phyloP scores from a whole-genome alignment of 35 echinoderm and acorn worm genomes.

The Heliocidaris tuberculata region DNA sequence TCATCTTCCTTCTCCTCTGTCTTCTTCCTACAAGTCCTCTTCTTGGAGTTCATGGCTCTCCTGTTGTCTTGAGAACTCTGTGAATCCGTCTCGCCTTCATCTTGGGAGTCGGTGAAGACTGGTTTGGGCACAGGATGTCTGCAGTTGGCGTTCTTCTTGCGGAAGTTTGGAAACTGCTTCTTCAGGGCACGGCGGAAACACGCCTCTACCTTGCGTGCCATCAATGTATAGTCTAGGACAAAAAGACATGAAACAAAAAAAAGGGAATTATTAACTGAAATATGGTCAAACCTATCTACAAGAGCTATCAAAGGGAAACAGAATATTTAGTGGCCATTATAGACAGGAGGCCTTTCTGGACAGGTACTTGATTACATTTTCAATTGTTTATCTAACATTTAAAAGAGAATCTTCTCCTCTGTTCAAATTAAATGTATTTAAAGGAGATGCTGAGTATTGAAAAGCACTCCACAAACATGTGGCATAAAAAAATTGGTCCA shows the following conservation, averaged over 20 bases:
- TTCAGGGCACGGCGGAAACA: slow-evolving; percentile 44
- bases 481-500: too few species aligned
- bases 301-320: too few species aligned
- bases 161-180: slow-evolving; percentile 37
- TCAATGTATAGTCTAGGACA: slow-evolving; percentile 60
- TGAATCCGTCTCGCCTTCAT: background rate
- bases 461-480: too few species aligned
- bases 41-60: background rate
- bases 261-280: background rate
- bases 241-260: background rate
- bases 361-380: too few species aligned
- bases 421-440: too few species aligned
- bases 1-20: background rate
- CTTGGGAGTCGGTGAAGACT: slow-evolving; percentile 26
- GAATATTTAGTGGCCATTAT: too few species aligned
- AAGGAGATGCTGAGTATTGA: too few species aligned
- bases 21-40: background rate
- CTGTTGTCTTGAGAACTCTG: slow-evolving; percentile 16
- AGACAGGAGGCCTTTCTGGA: too few species aligned
- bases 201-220: slow-evolving; percentile 61
- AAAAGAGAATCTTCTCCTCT: too few species aligned
- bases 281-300: too few species aligned
- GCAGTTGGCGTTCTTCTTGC: slow-evolving; percentile 51
- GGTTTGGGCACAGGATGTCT: background rate
- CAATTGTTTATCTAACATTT: too few species aligned